Evolutionary conservation across 2,797 vertebrate species (phyloP).

Genomic region (Philypnodon macrostomus): DNA sequence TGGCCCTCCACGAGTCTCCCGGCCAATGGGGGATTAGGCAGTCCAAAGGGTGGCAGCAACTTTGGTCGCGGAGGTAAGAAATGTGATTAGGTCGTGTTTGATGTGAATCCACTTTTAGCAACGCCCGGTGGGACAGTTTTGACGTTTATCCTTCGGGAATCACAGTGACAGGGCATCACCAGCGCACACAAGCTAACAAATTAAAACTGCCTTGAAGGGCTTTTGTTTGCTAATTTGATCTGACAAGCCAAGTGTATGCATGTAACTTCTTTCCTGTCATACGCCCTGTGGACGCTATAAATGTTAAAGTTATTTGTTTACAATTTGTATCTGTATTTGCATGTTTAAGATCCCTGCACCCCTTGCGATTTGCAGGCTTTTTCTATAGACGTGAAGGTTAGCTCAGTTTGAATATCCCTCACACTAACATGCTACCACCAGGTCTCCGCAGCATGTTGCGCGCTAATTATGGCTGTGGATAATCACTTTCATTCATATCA

Average conservation of each 20-base stretch:
- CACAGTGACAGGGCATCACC: constrained; percentile 55
- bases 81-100: constrained; percentile 22
- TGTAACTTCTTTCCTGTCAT: constrained; percentile 30
- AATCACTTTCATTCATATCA: constrained; percentile 81
- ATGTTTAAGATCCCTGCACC: constrained; percentile 31
- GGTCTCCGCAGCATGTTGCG: constrained; percentile 56
- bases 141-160: constrained; percentile 59
- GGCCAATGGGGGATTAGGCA: constrained; percentile 86
- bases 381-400: constrained; percentile 67
- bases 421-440: constrained; percentile 47
- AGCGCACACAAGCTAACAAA: constrained; percentile 47
- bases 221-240: constrained; percentile 58
- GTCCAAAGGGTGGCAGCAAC: constrained; percentile 86
- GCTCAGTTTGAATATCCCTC: constrained; percentile 60
- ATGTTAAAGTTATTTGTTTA: constrained; percentile 17
- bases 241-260: constrained; percentile 65
- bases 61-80: constrained; percentile 89
- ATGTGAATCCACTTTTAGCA: constrained; percentile 32
- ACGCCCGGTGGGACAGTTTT: constrained; percentile 60
- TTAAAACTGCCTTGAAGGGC: constrained; percentile 65
- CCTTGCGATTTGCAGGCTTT: constrained; percentile 39
- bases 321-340: constrained; percentile 31
- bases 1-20: constrained; percentile 94
- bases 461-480: constrained; percentile 73
- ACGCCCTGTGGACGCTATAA: constrained; percentile 15